Conservation (phyloP, 1,140 invertebrate genomes). For the Lordiphosa collinella region DNA sequence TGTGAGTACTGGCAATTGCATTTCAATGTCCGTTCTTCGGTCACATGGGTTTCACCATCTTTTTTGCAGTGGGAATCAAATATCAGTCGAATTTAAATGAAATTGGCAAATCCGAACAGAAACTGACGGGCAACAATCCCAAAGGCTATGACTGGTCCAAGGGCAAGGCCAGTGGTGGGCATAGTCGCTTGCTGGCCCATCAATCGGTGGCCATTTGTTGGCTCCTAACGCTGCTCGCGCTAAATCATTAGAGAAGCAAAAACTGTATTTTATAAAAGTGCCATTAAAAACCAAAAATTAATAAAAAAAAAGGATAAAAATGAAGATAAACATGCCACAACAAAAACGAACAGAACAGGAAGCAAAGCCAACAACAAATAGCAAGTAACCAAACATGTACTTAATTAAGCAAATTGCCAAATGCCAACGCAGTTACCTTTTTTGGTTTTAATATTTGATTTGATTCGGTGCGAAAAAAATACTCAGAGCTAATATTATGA, state of each 20-base stretch:
- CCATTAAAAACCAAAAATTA: slow-evolving; percentile 34
- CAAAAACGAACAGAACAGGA: slow-evolving; percentile 14
- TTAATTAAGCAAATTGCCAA: slow-evolving; percentile 36
- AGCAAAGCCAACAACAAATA: slow-evolving; percentile 6
- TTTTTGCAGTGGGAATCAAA: slow-evolving; percentile 82
- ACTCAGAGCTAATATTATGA: slow-evolving; percentile 4
- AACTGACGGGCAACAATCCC: slow-evolving; percentile 80
- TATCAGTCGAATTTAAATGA: slow-evolving; percentile 86
- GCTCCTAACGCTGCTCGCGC: slow-evolving; percentile 14
- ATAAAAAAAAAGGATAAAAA: slow-evolving; percentile 1
- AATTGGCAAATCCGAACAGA: slow-evolving; percentile 86
- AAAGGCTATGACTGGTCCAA: slow-evolving; percentile 77
- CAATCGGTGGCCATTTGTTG: slow-evolving; percentile 11
- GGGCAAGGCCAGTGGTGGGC: slow-evolving; percentile 40
- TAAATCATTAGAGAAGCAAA: slow-evolving; percentile 28
- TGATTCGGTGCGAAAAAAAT: slow-evolving; percentile 13
- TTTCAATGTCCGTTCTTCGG: background rate
- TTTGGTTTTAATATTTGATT: slow-evolving; percentile 15
- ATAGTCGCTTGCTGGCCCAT: background rate
- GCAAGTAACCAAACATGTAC: slow-evolving; percentile 14
- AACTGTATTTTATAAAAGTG: slow-evolving; percentile 58
- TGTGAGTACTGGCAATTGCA: slow-evolving; percentile 49
- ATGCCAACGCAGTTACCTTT: slow-evolving; percentile 15
- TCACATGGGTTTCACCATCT: background rate
- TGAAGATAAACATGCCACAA: background rate